Evolutionary conservation across 2,113 vertebrate genomes (phyloP).

Genomic region (Dinomys branickii): DNA sequence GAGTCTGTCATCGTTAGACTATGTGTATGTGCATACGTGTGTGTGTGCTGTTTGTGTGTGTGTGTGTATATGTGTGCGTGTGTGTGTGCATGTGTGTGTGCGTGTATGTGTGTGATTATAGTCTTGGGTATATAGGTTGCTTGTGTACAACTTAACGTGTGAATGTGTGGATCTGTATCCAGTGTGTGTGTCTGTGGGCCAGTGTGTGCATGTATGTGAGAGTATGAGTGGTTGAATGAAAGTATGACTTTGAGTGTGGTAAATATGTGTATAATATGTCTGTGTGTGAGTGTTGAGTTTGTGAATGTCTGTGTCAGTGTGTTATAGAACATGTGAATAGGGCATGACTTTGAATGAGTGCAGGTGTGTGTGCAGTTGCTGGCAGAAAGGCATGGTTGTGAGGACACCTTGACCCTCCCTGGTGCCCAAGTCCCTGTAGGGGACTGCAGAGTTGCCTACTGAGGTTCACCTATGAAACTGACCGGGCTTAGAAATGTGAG

Average conservation of each 20-base stretch:
- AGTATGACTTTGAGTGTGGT: not conserved
- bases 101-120: not conserved
- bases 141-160: not conserved
- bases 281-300: not conserved
- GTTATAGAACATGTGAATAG: too few relatives aligned
- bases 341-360: not conserved
- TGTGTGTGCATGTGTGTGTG: too few relatives aligned
- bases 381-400: not conserved
- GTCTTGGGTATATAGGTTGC: not conserved
- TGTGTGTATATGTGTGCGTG: too few relatives aligned
- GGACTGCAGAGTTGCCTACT: too few relatives aligned
- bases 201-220: not conserved
- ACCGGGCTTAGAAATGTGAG: too few relatives aligned
- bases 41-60: too few relatives aligned
- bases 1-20: too few relatives aligned
- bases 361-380: not conserved
- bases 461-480: too few relatives aligned
- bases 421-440: conserved; percentile 73
- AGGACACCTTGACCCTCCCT: not conserved
- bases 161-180: too few relatives aligned
- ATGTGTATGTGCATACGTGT: not conserved
- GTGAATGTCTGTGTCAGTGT: not conserved
- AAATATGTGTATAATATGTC: not conserved
- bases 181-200: not conserved
- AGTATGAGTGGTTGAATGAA: not conserved